Base-by-base conservation (phyloP, 2,113 vertebrate species). In the Platysteira castanea region DNA sequence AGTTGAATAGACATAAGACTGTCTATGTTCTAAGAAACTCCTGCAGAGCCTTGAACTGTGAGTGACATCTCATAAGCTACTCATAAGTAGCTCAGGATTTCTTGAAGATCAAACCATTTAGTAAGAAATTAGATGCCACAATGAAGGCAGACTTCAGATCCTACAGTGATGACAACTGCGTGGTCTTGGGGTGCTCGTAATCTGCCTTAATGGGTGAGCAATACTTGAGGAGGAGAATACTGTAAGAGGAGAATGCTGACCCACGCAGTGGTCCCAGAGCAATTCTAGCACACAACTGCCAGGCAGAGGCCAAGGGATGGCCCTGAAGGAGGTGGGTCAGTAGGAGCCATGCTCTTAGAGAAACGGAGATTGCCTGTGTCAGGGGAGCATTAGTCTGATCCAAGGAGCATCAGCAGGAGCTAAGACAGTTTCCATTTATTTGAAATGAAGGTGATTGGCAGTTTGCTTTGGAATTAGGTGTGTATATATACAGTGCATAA, bases 21-120 rank as follows among this genome's bases (percentile, higher is more conserved):
- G 15, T 5, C 15, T 18, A 9, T 28, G 14, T n/a, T 56, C 46
- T 21, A 56, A 56, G 41, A 42, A 87, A 59, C 6, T 71, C 31
- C 28, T 79, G 11, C 31, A 79, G 14, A 68, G 3, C 26, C 53
- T 76, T 39, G 15, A 79, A 35, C 15, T 35, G 22, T 47, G 18
- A 82, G 4, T 24, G 11, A 53, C 1, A 0, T 37, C 42, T 68
- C 28, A 3, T 21, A 75, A 31, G 49, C 2, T 0, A 37, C 42
- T 68, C 28, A 2, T 21, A 70, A 31, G 49, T 6, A 75, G 46
- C 35, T 47, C 30, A 76, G 24, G 7, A 39, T 61, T 68, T 81
- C 47, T 53, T 57, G 37, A 84, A 76, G 18, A 63, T 9, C 18
- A 76, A 71, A 63, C 3, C 5, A n/a, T 33, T 61, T 46, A 59